A percentile compares a stretch with the other conserved stretches of the same genome.
Evolutionary conservation across 2,888 invertebrate species (phyloP).

Genomic region (Synergus umbraculus): DNA sequence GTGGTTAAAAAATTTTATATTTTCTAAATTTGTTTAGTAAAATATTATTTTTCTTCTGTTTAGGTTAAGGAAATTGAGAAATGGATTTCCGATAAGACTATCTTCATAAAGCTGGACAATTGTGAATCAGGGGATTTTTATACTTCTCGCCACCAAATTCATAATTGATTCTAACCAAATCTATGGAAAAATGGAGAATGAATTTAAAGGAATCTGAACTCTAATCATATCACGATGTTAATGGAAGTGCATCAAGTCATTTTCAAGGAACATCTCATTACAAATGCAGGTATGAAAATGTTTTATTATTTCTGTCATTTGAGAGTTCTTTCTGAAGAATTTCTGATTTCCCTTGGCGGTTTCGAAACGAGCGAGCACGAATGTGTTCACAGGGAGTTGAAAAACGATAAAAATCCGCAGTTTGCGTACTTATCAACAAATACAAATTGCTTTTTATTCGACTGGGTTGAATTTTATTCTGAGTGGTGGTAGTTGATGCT

Average conservation of each 20-base stretch:
- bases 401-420: background rate
- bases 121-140: too few relatives aligned
- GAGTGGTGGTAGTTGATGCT: conserved; percentile 66
- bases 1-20: too few relatives aligned
- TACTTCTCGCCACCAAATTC: too few relatives aligned
- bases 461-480: conserved; percentile 62
- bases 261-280: background rate
- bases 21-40: too few relatives aligned
- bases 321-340: background rate
- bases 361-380: background rate
- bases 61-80: too few relatives aligned
- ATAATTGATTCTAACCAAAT: too few relatives aligned
- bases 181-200: too few relatives aligned
- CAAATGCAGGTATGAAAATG: background rate
- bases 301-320: background rate
- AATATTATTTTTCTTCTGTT: too few relatives aligned
- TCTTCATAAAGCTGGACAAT: too few relatives aligned
- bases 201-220: too few relatives aligned
- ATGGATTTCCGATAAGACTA: too few relatives aligned
- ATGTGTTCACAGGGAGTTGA: background rate
- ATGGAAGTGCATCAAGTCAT: background rate
- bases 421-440: conserved; percentile 13
- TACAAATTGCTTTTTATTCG: conserved; percentile 22
- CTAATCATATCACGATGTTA: too few relatives aligned
- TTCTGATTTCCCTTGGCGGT: background rate